Conservation (phyloP, 2,113 vertebrate species). For the Nycticryphes semicollaris region DNA sequence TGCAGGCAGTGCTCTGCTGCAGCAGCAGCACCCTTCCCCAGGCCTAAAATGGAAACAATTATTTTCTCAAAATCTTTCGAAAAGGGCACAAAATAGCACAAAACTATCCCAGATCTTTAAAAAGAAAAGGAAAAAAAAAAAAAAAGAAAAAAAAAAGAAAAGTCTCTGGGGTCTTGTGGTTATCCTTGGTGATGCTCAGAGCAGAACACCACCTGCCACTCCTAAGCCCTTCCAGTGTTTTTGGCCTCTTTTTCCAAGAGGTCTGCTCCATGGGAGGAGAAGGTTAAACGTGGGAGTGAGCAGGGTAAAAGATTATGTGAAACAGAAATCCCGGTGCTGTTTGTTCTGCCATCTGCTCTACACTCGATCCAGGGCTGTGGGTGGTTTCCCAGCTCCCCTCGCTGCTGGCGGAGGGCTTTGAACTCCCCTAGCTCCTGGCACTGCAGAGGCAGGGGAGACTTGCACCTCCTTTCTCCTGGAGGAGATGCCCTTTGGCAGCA, state of each 20-base stretch:
- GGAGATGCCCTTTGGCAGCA: not conserved
- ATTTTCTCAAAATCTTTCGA: not conserved
- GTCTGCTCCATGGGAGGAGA: conserved; percentile 6
- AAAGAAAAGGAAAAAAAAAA: not conserved
- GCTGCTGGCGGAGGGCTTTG: not conserved
- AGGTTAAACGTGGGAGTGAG: conserved; percentile 15
- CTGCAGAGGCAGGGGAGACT: accelerated
- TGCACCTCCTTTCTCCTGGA: accelerated
- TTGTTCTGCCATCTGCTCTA: conserved; percentile 54
- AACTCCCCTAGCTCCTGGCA: not conserved
- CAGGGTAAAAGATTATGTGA: conserved; percentile 21
- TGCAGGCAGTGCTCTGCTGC: not conserved
- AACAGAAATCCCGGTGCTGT: not conserved
- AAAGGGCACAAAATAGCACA: not conserved
- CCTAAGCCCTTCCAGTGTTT: not conserved
- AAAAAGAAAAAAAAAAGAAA: not conserved
- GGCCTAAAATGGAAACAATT: not conserved
- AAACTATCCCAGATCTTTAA: not conserved
- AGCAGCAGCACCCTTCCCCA: not conserved
- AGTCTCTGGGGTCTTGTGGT: not conserved
- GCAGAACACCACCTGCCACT: not conserved
- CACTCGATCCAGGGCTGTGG: not conserved
- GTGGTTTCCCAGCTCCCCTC: not conserved
- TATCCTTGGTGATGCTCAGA: not conserved
- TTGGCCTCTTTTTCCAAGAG: not conserved